Conservation (phyloP, 2,888 invertebrate genomes). For the Onchidella celtica region DNA sequence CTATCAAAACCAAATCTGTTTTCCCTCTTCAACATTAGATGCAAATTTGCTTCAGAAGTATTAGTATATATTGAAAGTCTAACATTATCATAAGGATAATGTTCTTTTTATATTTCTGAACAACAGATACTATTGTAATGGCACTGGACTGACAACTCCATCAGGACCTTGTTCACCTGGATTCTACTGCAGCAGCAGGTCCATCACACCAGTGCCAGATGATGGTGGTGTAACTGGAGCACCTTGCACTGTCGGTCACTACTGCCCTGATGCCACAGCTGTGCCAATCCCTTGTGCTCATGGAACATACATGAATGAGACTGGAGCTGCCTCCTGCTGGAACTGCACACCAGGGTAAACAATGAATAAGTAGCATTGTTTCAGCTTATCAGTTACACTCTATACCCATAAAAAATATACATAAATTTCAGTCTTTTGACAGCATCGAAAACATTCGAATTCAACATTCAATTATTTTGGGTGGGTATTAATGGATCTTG, state of each 20-base stretch:
- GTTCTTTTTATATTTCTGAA: neutral
- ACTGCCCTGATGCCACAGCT: constrained; percentile 74
- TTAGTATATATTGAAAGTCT: no score
- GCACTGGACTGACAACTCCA: constrained; percentile 69
- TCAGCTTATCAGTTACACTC: no score
- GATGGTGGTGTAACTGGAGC: constrained; percentile 68
- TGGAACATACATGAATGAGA: constrained; percentile 70
- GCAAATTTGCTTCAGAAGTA: no score
- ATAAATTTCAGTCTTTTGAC: no score
- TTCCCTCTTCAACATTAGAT: no score
- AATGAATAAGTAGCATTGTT: neutral
- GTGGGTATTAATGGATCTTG: no score
- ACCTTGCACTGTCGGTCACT: constrained; percentile 74
- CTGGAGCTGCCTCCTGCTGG: constrained; percentile 69
- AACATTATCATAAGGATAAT: no score
- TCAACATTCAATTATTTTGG: no score
- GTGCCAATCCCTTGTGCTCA: constrained; percentile 66
- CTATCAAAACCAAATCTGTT: no score
- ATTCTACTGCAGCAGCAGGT: constrained; percentile 71
- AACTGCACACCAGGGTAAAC: constrained; percentile 70
- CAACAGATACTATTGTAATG: constrained; percentile 69
- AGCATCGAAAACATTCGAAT: no score
- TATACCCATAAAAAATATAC: no score
- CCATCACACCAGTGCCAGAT: constrained; percentile 68
- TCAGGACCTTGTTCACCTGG: constrained; percentile 71